Base-by-base conservation (phyloP, 2,113 vertebrate species). In the Geothlypis trichas region DNA sequence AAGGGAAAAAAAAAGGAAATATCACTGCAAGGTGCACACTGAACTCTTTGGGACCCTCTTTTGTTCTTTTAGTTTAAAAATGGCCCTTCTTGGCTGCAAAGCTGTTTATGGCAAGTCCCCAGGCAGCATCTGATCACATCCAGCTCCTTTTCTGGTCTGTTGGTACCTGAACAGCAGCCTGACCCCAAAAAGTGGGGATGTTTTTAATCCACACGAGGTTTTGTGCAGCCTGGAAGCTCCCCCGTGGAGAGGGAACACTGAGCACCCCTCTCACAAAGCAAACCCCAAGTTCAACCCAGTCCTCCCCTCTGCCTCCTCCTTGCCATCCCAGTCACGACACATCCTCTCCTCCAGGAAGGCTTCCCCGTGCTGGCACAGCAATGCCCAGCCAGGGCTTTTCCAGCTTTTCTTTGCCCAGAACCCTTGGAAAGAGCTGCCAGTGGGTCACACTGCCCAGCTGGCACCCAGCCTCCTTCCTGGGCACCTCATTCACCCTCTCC, bases 381-480 rank as follows among this genome's bases (percentile, higher is more conserved):
- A 18, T 5, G 3, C 68, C 41, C 6, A 8, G 3, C 41, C 6
- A 7, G 3, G 16, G 77, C 41, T 93, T 42, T 95, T 89, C 77
- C 94, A 90, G 78, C 0, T 0, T 88, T 77, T 62, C 83, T 69
- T 46, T 80, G 86, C 88, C 0, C 4, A 51, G 61, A 82, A 59
- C 35, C 80, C 68, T 90, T 86, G 84, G 93, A 55, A n/a, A 76
- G 27, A 77, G 91, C 61, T 5, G 8, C 58, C 2, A 17, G 82
- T 62, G 90, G 86, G 73, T 92, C 93, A 87, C 39, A 69, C 42
- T 92, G 89, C 76, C 83, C 35, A 3, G 68, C 52, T 94, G 94
- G 95, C 94, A 89, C 76, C 69, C 74, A 69, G 91, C 91, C 80
- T 42, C 92, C 91, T 96, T 95, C 95, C 96, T 96, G 95, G 75